These are phyloP conservation scores for Andrena flavipes DNA, from an alignment of 2,888 invertebrate species.

Conservation along the genomic window DNA sequence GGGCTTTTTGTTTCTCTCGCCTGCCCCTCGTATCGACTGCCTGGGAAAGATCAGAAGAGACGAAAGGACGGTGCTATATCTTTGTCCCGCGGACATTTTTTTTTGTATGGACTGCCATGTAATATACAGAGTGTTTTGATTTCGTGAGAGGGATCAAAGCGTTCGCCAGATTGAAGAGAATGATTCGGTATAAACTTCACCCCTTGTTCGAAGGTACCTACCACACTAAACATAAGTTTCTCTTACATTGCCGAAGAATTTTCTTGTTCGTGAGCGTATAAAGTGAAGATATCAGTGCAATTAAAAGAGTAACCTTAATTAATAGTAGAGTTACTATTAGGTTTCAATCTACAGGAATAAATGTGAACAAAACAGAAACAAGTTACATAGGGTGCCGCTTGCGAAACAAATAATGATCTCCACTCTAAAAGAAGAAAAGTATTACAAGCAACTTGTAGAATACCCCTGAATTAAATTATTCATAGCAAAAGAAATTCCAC, in stretches of 20 bases:
- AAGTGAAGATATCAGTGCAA: too few species aligned
- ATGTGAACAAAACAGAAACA: too few species aligned
- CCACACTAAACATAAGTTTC: neutral
- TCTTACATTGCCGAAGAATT: neutral
- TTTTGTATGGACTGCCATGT: constrained; percentile 46
- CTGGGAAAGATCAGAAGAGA: constrained; percentile 78
- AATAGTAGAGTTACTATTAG: too few species aligned
- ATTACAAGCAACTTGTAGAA: too few species aligned
- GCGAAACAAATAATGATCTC: too few species aligned
- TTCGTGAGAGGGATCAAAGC: constrained; percentile 41
- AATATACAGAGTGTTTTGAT: constrained; percentile 40
- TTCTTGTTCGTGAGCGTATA: neutral
- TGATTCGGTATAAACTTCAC: neutral
- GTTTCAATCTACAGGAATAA: too few species aligned
- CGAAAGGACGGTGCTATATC: constrained; percentile 76
- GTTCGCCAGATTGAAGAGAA: constrained; percentile 6
- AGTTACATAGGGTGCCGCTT: too few species aligned
- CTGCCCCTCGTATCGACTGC: constrained; percentile 79
- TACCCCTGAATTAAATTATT: too few species aligned
- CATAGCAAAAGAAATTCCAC: too few species aligned
- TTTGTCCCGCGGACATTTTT: constrained; percentile 68
- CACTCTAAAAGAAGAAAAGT: too few species aligned
- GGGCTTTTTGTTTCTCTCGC: constrained; percentile 73
- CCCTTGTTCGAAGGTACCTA: neutral
- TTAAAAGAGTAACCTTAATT: too few species aligned